A percentile compares a stretch with the other conserved stretches of the same genome.
These are phyloP conservation scores for Pogoniulus pusillus DNA, from an alignment of 2,797 vertebrate species.

Conservation along the genomic window DNA sequence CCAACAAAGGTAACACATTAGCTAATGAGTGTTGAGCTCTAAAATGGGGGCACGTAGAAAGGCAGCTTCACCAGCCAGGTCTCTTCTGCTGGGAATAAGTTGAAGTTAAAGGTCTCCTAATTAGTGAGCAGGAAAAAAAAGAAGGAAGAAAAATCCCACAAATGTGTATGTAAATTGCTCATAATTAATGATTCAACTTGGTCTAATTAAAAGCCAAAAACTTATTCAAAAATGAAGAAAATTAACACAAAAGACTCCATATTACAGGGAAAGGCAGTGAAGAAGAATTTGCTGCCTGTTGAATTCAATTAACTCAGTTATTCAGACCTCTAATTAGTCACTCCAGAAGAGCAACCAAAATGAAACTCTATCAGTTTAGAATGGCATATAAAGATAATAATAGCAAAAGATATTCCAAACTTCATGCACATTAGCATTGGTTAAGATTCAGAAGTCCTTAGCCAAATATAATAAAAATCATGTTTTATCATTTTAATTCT, in stretches of 20 bases:
- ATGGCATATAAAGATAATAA: not conserved
- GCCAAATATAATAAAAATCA: not conserved
- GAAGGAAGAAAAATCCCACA: not conserved
- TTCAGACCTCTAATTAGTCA: conserved; percentile 26
- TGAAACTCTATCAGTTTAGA: not conserved
- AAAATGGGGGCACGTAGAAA: not conserved
- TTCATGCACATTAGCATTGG: not conserved
- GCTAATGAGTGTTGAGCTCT: not conserved
- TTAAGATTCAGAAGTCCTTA: not conserved
- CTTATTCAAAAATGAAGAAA: conserved; percentile 20
- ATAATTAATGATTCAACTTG: conserved; percentile 25
- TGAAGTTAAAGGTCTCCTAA: not conserved
- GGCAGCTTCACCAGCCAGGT: not conserved
- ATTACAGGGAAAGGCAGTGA: not conserved
- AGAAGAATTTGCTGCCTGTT: not conserved
- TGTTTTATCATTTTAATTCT: not conserved
- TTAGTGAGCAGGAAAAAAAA: not conserved
- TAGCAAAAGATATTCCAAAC: not conserved
- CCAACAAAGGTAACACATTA: not conserved
- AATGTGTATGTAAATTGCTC: conserved; percentile 2
- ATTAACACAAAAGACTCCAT: not conserved
- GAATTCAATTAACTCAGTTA: conserved; percentile 17
- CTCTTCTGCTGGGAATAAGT: not conserved
- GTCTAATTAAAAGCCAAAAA: conserved; percentile 28
- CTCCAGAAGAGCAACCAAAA: not conserved